Base-by-base conservation (phyloP, 2,888 invertebrate genomes). In the Acanthosepion pharaonis region DNA sequence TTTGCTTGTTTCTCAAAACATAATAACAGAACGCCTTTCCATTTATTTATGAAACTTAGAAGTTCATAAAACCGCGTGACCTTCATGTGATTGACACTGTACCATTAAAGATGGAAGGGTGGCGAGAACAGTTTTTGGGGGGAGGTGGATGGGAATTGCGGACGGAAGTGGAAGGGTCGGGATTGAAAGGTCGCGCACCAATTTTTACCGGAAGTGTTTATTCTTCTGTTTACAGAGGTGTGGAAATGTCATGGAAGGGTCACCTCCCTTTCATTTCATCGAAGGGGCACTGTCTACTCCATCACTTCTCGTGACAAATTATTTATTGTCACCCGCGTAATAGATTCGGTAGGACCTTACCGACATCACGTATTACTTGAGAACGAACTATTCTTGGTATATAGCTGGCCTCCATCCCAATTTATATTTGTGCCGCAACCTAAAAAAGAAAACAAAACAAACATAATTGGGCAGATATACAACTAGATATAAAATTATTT, bases 161-260 rank as follows among this genome's bases (percentile, higher is more conserved):
- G n/a, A 5, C 5, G 78, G n/a, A 78, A n/a, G n/a, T 5, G 15
- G n/a, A 78, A n/a, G 15, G 78, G 78, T n/a, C n/a, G n/a, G 15
- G 2, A 78, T 78, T 33, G n/a, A n/a, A 78, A 78, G n/a, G 78
- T 78, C 78, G 18, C 20, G 78, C 78, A 78, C 78, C n/a, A 78
- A n/a, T 78, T 78, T 78, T 78, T n/a, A 78, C 78, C 78, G 78
- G 78, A 78, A 78, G 78, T n/a, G 78, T 78, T 78, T 78, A 78
- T n/a, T 3, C n/a, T 78, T 78, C 78, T 78, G n/a, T 78, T 78
- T 78, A 78, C n/a, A n/a, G n/a, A n/a, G n/a, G n/a, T 78, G 18
- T 15, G 18, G n/a, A 78, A 78, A 78, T n/a, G 78, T 78, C 78
- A 78, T 5, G 4, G 11, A 78, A 78, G 78, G 78, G 78, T 15